Percentiles rank a stretch among this genome's conserved stretches.
Evolutionary conservation across 2,797 vertebrate species (phyloP).

Genomic region (Australoheros facetus): DNA sequence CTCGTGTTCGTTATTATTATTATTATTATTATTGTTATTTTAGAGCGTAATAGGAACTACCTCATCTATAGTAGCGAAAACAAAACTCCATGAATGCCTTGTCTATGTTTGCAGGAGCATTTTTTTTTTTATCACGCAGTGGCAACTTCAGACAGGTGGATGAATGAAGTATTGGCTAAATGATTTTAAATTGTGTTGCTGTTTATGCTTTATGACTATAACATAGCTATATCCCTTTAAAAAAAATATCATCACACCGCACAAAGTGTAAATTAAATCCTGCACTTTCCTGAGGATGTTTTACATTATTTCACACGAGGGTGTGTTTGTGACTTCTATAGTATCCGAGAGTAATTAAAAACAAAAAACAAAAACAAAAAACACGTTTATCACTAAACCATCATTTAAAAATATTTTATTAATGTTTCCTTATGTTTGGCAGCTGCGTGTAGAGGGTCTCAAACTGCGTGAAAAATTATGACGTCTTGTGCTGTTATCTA

Average conservation of each 20-base stretch:
- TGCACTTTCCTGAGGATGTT: background rate
- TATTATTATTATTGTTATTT: background rate
- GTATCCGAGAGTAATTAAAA: background rate
- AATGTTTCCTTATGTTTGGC: slow-evolving; percentile 9
- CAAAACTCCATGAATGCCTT: background rate
- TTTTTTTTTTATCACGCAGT: background rate
- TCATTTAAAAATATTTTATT: background rate
- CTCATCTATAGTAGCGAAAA: background rate
- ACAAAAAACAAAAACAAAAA: background rate
- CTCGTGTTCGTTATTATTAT: background rate
- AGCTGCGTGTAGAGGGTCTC: slow-evolving; percentile 53
- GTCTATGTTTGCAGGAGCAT: too few species aligned
- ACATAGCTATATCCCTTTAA: background rate
- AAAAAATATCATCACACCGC: background rate
- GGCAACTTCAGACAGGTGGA: background rate
- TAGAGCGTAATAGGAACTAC: background rate
- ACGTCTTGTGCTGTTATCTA: slow-evolving; percentile 71
- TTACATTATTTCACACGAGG: background rate
- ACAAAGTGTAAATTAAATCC: background rate
- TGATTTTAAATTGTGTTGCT: background rate
- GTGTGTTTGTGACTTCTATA: background rate
- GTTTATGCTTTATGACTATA: background rate
- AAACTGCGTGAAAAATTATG: slow-evolving; percentile 57
- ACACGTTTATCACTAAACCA: background rate
- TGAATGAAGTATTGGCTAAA: background rate